Evolutionary conservation across 2,888 invertebrate species (phyloP), one percentile per base, ranked within the genome.

Genomic region (Stenurella melanura): DNA sequence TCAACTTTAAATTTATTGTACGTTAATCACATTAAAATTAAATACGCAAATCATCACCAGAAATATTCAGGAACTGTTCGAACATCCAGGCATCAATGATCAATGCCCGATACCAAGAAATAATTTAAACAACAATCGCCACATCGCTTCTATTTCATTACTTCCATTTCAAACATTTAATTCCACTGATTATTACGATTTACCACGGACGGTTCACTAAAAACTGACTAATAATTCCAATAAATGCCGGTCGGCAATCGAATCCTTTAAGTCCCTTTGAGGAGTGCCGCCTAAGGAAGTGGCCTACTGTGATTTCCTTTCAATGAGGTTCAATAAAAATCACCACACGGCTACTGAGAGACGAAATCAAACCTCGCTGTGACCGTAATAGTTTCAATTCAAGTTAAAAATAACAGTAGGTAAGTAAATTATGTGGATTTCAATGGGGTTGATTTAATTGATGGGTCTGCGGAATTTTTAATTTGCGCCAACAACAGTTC

Each of bases 151-250:
- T 18, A 10, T 70, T 60, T 42, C 60, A 38, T 70, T 73, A 61
- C 50, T 72, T 63, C 60, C 58, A 54, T 30, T 66, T 64, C n/a
- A 54, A n/a, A 75, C 74, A 74, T 76, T 81, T 77, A 78, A 79
- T 78, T 78, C 78, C 68, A 73, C 75, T 79, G 77, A 80, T 80
- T 78, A 76, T 54, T 10, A n/a, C 75, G 76, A 82, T 81, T 80
- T 78, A 78, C 78, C 78, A 81, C 78, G 76, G 78, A 73, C 56
- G 19, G 66, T 67, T 60, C 70, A 66, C 61, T 77, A 21, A 77
- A 82, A 82, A 81, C 81, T 69, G 80, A 78, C 81, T 81, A 79
- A 82, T 81, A 83, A 82, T 81, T 81, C 80, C 80, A 75, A 83
- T 82, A 77, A 76, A 77, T 76, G 75, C 72, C 67, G 63, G 50